Evolutionary conservation across 2,113 vertebrate genomes (phyloP), one percentile per base, ranked within the genome.

Genomic region (Coptodon bakossiorum): DNA sequence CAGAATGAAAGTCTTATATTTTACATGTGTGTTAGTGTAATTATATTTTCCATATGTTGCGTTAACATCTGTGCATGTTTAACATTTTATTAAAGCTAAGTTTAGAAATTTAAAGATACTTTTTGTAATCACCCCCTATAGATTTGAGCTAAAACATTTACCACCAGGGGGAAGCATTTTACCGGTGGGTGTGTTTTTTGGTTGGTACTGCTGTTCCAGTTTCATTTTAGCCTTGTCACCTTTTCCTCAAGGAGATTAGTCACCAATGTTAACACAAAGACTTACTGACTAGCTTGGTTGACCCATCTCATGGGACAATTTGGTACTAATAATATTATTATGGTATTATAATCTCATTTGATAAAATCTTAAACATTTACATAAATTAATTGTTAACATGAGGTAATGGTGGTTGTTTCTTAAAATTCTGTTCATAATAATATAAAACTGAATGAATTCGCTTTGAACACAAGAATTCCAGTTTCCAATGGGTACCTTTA

Each of bases 341-440:
- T 38, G 34, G 34, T 38, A 7, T 48, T 76, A 10, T 48, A 76
- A 76, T 43, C 6, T 76, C 2, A 29, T 27, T 76, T 76, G 6
- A 48, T 76, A 48, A 48, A 45, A 29, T 3, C 14, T 16, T 48
- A 50, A 76, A 12, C 2, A 19, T 50, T 3, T 76, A 19, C 24
- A 31, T 11, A 3, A 11, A 76, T 5, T 3, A 48, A 48, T 50
- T 50, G 43, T 31, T 29, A 48, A 2, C 1, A 12, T 0, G 1
- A 76, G 2, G 6, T 71, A 22, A 43, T 71, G n/a, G n/a, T 43
- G 7, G n/a, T 24, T 0, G 2, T 71, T 71, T 71, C 22, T 71
- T 43, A 24, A 50, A 76, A 31, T 12, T 76, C 16, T 50, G 71
- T 7, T 29, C 24, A 76, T 31, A 31, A 50, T 50, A 76, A 76